These are phyloP conservation scores for Nephotettix cincticeps DNA, from an alignment of 1,140 invertebrate species.

Conservation along the genomic window DNA sequence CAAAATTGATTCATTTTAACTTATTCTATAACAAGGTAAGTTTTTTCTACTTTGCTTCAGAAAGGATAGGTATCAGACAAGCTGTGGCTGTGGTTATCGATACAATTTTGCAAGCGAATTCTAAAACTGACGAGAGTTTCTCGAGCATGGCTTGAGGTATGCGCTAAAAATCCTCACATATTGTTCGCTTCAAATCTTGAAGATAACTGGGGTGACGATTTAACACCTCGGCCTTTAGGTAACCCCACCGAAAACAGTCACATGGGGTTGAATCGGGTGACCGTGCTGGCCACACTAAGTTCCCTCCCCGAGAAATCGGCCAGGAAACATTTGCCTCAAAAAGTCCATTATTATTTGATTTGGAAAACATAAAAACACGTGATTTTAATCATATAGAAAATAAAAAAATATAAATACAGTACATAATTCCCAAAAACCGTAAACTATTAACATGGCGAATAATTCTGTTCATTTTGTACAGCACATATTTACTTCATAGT, in stretches of 20 bases:
- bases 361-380: too few species aligned
- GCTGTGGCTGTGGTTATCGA: background rate
- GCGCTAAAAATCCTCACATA: conserved; percentile 9
- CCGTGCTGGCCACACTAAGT: conserved; percentile 32
- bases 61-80: background rate
- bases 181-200: conserved; percentile 24
- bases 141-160: conserved; percentile 23
- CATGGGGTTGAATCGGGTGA: conserved; percentile 38
- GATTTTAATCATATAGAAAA: too few species aligned
- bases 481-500: too few species aligned
- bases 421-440: too few species aligned
- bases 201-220: conserved; percentile 25
- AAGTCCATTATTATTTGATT: background rate
- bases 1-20: background rate
- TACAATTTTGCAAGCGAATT: background rate
- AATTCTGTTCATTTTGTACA: too few species aligned
- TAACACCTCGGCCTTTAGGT: conserved; percentile 38
- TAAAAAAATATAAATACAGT: too few species aligned
- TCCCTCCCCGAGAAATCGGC: conserved; percentile 26
- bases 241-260: conserved; percentile 39
- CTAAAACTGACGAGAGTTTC: conserved; percentile 9
- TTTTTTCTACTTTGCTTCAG: background rate
- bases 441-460: too few species aligned
- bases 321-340: conserved; percentile 14
- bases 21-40: background rate